Evolutionary conservation across 2,888 invertebrate species (phyloP), one percentile per base, ranked within the genome.

Genomic region (Sinhomidia bicolor): DNA sequence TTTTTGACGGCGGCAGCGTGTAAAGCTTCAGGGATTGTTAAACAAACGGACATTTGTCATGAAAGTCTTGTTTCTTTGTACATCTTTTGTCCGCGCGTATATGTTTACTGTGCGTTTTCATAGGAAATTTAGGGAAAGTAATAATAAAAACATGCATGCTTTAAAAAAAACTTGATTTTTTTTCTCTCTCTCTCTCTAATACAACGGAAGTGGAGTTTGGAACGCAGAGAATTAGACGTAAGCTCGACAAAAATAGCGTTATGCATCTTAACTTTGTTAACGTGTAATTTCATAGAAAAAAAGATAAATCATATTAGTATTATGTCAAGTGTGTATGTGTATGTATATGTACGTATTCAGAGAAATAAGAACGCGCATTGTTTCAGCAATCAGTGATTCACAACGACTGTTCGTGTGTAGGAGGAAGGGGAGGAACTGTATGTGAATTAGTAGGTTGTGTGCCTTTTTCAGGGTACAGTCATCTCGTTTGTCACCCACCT

Each of bases 21-120:
- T 32, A 78, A n/a, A 20, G 36, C 41, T 74, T 65, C 36, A 74
- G 78, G 79, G 79, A 23, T 41, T 79, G 36, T 79, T 79, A 41
- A 79, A 57, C 47, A 83, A 85, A 85, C 85, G 84, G 76, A 17
- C 26, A 7, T 26, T 84, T 74, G 84, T 84, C 84, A 84, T 84
- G 84, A 74, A 84, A 84, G 41, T 26, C 84, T 84, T 60, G 84
- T 84, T 84, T 74, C 60, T n/a, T n/a, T 36, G 60, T 57, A 20
- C 29, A 26, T 44, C 71, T 71, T 44, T 44, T 60, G 14, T 17
- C 4, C 14, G 9, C 41, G 41, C 6, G 54, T 9, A 17, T 54
- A 14, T 17, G n/a, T 54, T 14, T 54, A n/a, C n/a, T n/a, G n/a
- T n/a, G n/a, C n/a, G n/a, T n/a, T 36, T 36, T 3, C 36, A 36